phyloP scores from a whole-genome alignment of 2,113 vertebrate genomes.

The Oenanthe melanoleuca region DNA sequence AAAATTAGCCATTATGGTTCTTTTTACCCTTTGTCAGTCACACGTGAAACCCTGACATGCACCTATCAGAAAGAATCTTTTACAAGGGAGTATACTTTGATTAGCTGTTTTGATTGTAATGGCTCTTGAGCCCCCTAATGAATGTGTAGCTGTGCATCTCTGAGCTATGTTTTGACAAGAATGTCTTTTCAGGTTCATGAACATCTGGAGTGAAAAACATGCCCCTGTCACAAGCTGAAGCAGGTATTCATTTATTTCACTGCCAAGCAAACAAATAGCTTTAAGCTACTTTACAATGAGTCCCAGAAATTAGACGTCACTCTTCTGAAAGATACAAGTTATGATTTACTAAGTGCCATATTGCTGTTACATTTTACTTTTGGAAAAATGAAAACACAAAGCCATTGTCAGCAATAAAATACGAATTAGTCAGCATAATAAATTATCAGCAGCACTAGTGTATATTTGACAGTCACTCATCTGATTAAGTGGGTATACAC shows the following conservation, averaged over 20 bases:
- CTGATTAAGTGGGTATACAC: not conserved
- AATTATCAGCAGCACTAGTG: accelerated
- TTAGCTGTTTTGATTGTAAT: not conserved
- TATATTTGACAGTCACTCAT: not conserved
- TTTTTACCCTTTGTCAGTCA: not conserved
- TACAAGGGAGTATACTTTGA: not conserved
- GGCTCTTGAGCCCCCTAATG: not conserved
- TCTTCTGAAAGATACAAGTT: not conserved
- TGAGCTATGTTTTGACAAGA: not conserved
- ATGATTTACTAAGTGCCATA: not conserved
- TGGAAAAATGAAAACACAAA: not conserved
- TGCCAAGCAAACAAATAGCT: slow-evolving; percentile 17
- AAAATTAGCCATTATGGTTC: not conserved
- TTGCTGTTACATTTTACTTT: not conserved
- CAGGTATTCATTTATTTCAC: not conserved
- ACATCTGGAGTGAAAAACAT: not conserved
- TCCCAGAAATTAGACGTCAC: slow-evolving; percentile 3
- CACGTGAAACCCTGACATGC: not conserved
- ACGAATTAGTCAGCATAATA: not conserved
- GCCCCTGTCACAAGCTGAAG: not conserved
- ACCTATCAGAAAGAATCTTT: not conserved
- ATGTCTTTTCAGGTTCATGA: not conserved
- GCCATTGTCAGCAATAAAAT: not conserved
- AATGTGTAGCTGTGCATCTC: not conserved
- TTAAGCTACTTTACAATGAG: not conserved